Conservation (phyloP, 2,113 vertebrate genomes). For the Neodon shergylaensis region DNA sequence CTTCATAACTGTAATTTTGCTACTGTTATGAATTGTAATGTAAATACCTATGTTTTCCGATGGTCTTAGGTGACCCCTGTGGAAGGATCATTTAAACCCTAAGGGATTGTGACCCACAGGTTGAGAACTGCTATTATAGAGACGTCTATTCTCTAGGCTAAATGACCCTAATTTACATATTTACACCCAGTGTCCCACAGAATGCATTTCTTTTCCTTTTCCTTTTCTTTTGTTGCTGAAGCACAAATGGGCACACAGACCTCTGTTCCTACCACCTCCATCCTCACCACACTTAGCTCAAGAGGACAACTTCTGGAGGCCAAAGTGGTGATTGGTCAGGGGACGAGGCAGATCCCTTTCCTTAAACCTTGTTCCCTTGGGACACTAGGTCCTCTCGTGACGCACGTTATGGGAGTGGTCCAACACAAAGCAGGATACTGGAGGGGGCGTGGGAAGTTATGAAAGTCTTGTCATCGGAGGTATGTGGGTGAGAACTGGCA, state of each 20-base stretch:
- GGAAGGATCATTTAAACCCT: neutral
- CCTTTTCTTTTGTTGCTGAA: neutral
- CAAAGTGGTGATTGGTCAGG: neutral
- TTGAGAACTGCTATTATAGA: neutral
- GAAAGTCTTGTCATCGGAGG: neutral
- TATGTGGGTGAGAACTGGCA: neutral
- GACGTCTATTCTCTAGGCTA: neutral
- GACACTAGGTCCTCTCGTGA: neutral
- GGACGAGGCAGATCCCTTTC: neutral
- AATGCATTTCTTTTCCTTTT: neutral
- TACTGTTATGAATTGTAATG: neutral
- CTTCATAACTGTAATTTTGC: neutral
- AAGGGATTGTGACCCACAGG: neutral
- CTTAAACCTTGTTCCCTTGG: neutral
- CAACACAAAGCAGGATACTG: neutral
- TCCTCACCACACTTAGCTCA: neutral
- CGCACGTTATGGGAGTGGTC: neutral
- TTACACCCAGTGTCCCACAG: neutral
- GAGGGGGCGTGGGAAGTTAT: fast-evolving
- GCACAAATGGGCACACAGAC: neutral
- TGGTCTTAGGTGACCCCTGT: neutral
- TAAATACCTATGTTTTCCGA: neutral
- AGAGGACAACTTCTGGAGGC: neutral
- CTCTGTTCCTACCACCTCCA: neutral
- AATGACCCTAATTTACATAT: neutral